These are phyloP conservation scores for Heliconius cydno DNA, from an alignment of 2,888 invertebrate genomes.

Conservation along the genomic window DNA sequence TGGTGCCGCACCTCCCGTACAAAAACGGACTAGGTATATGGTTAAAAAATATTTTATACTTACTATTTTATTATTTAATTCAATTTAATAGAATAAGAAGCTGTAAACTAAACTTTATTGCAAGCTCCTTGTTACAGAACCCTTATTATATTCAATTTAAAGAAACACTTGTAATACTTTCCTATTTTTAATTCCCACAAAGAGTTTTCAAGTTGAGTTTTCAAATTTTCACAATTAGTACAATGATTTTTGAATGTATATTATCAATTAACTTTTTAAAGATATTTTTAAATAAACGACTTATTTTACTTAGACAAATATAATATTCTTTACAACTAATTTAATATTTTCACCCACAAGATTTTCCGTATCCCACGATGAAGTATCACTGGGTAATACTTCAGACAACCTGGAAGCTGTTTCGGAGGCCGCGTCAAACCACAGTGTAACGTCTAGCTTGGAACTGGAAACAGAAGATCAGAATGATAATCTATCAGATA, in stretches of 20 bases:
- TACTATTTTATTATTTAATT: background rate
- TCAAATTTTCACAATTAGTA: too few relatives aligned
- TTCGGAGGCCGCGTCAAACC: constrained; percentile 97
- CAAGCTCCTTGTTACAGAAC: background rate
- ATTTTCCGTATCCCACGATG: constrained; percentile 94
- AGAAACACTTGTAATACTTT: too few relatives aligned
- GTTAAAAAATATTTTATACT: too few relatives aligned
- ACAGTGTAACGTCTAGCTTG: constrained; percentile 95
- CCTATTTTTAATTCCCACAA: too few relatives aligned
- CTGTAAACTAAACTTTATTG: background rate
- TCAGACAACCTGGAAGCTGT: constrained; percentile 97
- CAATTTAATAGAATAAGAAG: background rate
- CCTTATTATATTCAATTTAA: background rate
- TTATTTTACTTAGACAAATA: background rate
- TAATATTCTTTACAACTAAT: background rate
- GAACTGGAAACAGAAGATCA: constrained; percentile 95
- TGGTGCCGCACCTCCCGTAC: constrained; percentile 67
- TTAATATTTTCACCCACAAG: constrained; percentile 53
- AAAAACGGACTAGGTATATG: constrained; percentile 82
- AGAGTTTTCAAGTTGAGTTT: too few relatives aligned
- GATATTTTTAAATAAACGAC: background rate
- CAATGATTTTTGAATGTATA: too few relatives aligned
- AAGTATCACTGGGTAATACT: constrained; percentile 95
- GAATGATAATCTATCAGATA: constrained; percentile 97
- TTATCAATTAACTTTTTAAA: too few relatives aligned